Evolutionary conservation across 2,797 vertebrate genomes (phyloP).

Genomic region (Cossypha niveicapilla): DNA sequence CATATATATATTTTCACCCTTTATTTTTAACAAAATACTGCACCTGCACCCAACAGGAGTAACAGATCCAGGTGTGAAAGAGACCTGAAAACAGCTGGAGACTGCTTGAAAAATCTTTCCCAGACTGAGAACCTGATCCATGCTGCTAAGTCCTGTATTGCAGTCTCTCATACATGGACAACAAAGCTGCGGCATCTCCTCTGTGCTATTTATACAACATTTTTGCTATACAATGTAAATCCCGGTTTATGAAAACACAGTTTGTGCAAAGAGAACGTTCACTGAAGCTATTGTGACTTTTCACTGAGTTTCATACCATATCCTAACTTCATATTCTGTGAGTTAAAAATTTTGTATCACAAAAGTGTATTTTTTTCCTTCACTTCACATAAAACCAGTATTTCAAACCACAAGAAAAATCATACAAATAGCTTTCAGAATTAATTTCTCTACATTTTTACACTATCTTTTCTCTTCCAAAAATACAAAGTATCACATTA

Average conservation of each 20-base stretch:
- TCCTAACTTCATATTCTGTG: not conserved
- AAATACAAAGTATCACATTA: not conserved
- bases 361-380: not conserved
- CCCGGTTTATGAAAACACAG: not conserved
- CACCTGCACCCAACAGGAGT: fast-evolving
- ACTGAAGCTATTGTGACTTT: not conserved
- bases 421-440: not conserved
- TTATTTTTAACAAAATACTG: not conserved
- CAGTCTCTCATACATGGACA: not conserved
- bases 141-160: not conserved
- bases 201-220: not conserved
- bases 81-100: not conserved
- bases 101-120: not conserved
- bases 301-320: not conserved
- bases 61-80: not conserved
- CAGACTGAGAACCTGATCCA: not conserved
- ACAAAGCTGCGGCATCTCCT: not conserved
- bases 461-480: not conserved
- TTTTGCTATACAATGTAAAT: not conserved
- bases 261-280: not conserved
- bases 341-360: not conserved
- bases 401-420: not conserved
- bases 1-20: fast-evolving
- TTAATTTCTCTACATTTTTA: not conserved
- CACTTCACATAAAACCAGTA: not conserved